Percentiles rank a stretch among this genome's conserved stretches.
These are phyloP conservation scores for Drosophila borborema DNA, from an alignment of 2,888 invertebrate species.

Conservation along the genomic window DNA sequence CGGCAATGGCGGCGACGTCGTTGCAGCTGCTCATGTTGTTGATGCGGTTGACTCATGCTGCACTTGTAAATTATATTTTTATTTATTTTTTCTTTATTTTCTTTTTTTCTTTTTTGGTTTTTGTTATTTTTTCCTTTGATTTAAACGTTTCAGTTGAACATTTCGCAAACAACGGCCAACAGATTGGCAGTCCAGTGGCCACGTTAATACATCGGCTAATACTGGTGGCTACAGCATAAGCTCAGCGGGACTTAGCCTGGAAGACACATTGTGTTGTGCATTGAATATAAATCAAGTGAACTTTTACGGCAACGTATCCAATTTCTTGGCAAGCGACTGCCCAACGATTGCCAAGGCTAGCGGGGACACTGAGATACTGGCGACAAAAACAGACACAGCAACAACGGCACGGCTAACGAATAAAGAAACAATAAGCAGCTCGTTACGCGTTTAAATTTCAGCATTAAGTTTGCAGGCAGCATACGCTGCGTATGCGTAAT, in stretches of 20 bases:
- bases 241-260: constrained; percentile 37
- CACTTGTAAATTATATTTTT: constrained; percentile 13
- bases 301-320: constrained; percentile 63
- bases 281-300: constrained; percentile 70
- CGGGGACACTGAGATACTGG: constrained; percentile 25
- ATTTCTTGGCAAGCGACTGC: constrained; percentile 56
- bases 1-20: constrained; percentile 79
- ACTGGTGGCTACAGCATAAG: constrained; percentile 33
- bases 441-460: constrained; percentile 56
- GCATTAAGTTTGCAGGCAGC: constrained; percentile 36
- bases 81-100: background rate
- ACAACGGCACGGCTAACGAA: constrained; percentile 1
- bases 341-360: constrained; percentile 52
- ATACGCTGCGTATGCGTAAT: constrained; percentile 75
- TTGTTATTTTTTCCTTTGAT: background rate
- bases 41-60: constrained; percentile 68
- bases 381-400: constrained; percentile 4
- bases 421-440: constrained; percentile 56
- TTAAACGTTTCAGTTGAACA: constrained; percentile 17
- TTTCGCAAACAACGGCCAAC: constrained; percentile 8
- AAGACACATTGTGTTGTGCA: constrained; percentile 66
- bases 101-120: no score
- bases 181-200: constrained; percentile 28
- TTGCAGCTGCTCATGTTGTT: constrained; percentile 60
- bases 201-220: constrained; percentile 61